phyloP scores from a whole-genome alignment of 1,140 invertebrate genomes.

The Kradibia gibbosae region DNA sequence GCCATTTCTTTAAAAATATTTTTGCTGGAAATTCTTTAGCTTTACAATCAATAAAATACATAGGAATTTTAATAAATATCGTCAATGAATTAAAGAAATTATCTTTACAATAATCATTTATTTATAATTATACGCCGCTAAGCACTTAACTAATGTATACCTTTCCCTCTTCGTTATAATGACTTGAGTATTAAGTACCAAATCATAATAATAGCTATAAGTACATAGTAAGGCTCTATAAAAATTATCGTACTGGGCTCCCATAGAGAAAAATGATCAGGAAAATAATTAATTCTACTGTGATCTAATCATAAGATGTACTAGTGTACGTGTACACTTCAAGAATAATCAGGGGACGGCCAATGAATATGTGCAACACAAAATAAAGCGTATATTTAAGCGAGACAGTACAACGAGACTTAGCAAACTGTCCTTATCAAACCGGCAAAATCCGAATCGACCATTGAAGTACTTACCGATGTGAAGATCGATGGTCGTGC shows the following conservation, averaged over 20 bases:
- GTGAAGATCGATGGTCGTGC: conserved; percentile 18
- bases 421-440: conserved; percentile 5
- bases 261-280: neutral
- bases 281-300: conserved; percentile 1
- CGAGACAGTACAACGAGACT: neutral
- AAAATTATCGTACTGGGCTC: neutral
- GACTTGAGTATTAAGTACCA: neutral
- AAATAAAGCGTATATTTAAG: neutral
- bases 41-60: neutral
- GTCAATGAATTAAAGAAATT: neutral
- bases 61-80: neutral
- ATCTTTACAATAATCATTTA: neutral
- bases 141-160: neutral
- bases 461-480: conserved; percentile 34
- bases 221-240: neutral
- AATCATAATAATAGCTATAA: neutral
- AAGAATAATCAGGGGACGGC: neutral
- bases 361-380: neutral
- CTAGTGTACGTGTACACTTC: neutral
- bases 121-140: neutral
- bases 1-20: neutral
- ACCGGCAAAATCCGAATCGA: conserved; percentile 29
- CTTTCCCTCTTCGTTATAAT: neutral
- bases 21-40: neutral
- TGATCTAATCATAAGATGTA: neutral